A percentile compares a stretch with the other conserved stretches of the same genome.
Evolutionary conservation across 2,797 vertebrate genomes (phyloP).

Genomic region (Pseudotriccus pelzelni): DNA sequence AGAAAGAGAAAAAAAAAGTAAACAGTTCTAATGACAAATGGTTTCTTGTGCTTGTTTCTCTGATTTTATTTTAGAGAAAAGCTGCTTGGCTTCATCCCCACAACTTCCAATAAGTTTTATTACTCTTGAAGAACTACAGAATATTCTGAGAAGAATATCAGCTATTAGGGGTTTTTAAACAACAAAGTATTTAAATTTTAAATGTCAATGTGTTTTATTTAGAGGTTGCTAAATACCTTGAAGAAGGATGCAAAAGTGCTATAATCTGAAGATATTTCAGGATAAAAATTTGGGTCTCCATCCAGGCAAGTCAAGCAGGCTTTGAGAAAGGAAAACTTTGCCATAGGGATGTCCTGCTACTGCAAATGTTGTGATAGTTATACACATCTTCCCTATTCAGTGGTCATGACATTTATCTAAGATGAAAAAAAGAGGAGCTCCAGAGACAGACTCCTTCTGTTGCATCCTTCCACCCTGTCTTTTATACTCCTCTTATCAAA

Average conservation of each 20-base stretch:
- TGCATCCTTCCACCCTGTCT: background rate
- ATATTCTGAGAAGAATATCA: background rate
- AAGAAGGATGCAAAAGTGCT: background rate
- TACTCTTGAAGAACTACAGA: background rate
- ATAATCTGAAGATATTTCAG: background rate
- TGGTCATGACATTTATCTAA: background rate
- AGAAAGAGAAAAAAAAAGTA: rapidly evolving
- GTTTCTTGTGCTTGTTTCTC: background rate
- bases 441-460: background rate
- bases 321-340: background rate
- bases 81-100: background rate
- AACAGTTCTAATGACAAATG: background rate
- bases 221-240: background rate
- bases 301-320: rapidly evolving
- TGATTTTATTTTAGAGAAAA: background rate
- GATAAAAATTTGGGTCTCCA: rapidly evolving
- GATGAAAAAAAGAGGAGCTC: background rate
- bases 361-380: background rate
- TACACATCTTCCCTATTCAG: background rate
- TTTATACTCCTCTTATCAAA: background rate
- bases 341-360: rapidly evolving
- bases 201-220: background rate
- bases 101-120: background rate
- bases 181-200: background rate
- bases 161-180: background rate